Base-by-base conservation (phyloP, 2,888 invertebrate genomes). In the Caenorhabditis panamensis region DNA sequence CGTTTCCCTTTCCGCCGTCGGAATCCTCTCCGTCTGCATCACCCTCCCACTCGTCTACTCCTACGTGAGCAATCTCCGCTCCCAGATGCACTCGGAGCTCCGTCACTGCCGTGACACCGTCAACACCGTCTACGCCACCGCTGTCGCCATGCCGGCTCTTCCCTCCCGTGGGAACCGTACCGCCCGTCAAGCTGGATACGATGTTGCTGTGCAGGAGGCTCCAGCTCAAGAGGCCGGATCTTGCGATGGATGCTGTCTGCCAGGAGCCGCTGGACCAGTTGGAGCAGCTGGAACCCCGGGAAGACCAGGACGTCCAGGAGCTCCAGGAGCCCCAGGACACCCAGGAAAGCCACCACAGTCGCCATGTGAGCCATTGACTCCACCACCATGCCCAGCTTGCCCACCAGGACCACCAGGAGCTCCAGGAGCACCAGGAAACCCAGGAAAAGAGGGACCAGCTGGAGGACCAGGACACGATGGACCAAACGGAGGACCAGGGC, bases 361-460 rank as follows among this genome's bases (percentile, higher is more conserved):
- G 18, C 81, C 81, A 58, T 81, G 84, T 77, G 86, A 86, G 58
- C 86, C 84, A 56, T 56, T 80, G 37, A 82, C 82, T 5, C 82
- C 84, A 61, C 85, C 85, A 58, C 84, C 84, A 66, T 84, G 83
- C 71, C 76, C 78, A 63, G 85, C 84, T n/a, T 86, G 86, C 75
- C 84, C 86, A 72, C 58, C 76, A 63, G 81, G 81, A 73, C 81
- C 81, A 66, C 82, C 73, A 58, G 84, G 84, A 79, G 61, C 84
- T 53, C 80, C 84, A 69, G 84, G 84, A 67, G 64, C 69, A 26
- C 89, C 87, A 68, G 82, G 82, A 69, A 61, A 62, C 24, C 82
- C 82, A 64, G 82, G 82, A 73, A 31, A 31, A 20, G 75, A 69
- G 20, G 82, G 82, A 73, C 77, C 78, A 68, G 67, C 73, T 51